A percentile compares a stretch with the other conserved stretches of the same genome.
Evolutionary conservation across 53 echinoderm and acorn worm genomes (phyloP).

Genomic region (Echinometra lucunter): DNA sequence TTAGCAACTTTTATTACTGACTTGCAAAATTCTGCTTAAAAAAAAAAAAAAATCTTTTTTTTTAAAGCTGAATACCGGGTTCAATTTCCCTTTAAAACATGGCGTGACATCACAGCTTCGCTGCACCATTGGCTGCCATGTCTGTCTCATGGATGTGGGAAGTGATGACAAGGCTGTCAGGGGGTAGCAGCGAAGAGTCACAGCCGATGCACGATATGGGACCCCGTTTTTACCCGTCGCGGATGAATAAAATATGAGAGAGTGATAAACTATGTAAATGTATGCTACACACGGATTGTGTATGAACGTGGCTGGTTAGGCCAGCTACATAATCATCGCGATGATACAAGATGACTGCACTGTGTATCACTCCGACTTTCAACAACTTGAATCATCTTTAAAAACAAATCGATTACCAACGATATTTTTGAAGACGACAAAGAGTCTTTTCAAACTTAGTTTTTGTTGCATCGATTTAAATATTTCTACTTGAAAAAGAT

Average conservation of each 20-base stretch:
- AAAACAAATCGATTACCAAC: constrained; percentile 19
- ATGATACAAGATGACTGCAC: constrained; percentile 36
- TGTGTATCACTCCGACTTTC: constrained; percentile 20
- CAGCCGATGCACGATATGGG: constrained; percentile 50
- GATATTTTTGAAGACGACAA: neutral
- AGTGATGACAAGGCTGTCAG: constrained; percentile 44
- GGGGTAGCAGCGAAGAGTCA: constrained; percentile 59
- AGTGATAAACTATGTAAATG: constrained; percentile 67
- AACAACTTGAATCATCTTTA: neutral
- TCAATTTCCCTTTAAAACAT: constrained; percentile 23
- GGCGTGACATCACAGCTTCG: constrained; percentile 16
- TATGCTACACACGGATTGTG: constrained; percentile 54
- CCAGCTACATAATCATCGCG: constrained; percentile 45
- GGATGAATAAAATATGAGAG: constrained; percentile 66
- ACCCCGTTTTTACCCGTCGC: constrained; percentile 40
- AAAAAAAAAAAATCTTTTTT: too few relatives aligned
- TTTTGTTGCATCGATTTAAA: neutral
- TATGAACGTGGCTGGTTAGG: constrained; percentile 45
- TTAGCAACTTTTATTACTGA: too few relatives aligned
- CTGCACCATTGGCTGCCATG: constrained; percentile 22
- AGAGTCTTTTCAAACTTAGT: neutral
- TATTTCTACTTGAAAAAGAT: neutral
- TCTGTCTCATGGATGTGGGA: neutral
- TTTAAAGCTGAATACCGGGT: neutral
- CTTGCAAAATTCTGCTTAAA: neutral